A percentile compares a stretch with the other conserved stretches of the same genome.
These are phyloP conservation scores for Alauda arvensis DNA, from an alignment of 2,797 vertebrate species.

Conservation along the genomic window DNA sequence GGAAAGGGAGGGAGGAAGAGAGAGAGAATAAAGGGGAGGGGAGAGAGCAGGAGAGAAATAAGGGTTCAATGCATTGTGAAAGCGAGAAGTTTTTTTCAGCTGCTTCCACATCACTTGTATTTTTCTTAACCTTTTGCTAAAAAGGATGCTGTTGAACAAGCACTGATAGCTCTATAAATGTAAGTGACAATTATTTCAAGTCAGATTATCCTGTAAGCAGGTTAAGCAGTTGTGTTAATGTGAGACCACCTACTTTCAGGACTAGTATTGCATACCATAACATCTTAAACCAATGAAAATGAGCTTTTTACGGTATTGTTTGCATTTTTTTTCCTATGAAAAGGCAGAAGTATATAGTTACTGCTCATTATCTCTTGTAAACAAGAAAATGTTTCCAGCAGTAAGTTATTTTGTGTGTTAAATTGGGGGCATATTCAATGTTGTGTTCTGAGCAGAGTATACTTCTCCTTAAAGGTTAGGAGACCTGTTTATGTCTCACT, in stretches of 20 bases:
- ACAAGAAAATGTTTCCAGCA: not conserved
- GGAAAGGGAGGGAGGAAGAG: slow-evolving; percentile 11
- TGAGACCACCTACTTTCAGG: slow-evolving; percentile 16
- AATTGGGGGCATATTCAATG: not conserved
- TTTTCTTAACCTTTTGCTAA: slow-evolving; percentile 48
- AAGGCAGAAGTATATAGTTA: not conserved
- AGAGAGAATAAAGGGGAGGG: slow-evolving; percentile 20
- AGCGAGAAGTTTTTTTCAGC: slow-evolving; percentile 42
- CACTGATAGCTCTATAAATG: slow-evolving; percentile 36
- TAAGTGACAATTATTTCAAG: slow-evolving; percentile 65
- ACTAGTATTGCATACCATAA: slow-evolving; percentile 7
- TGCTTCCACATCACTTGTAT: slow-evolving; percentile 35
- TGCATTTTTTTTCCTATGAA: not conserved
- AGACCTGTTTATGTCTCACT: not conserved
- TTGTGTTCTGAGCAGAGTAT: not conserved
- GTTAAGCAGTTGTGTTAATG: slow-evolving; percentile 52
- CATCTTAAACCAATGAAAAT: slow-evolving; percentile 30
- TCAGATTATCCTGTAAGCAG: slow-evolving; percentile 55
- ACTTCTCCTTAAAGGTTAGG: not conserved
- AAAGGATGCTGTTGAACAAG: slow-evolving; percentile 34
- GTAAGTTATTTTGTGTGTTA: not conserved
- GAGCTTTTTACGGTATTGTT: not conserved
- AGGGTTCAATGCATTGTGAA: slow-evolving; percentile 46
- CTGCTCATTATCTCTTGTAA: not conserved
- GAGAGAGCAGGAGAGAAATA: slow-evolving; percentile 25